Evolutionary conservation across 2,113 vertebrate genomes (phyloP).

Genomic region (Callospermophilus lateralis): DNA sequence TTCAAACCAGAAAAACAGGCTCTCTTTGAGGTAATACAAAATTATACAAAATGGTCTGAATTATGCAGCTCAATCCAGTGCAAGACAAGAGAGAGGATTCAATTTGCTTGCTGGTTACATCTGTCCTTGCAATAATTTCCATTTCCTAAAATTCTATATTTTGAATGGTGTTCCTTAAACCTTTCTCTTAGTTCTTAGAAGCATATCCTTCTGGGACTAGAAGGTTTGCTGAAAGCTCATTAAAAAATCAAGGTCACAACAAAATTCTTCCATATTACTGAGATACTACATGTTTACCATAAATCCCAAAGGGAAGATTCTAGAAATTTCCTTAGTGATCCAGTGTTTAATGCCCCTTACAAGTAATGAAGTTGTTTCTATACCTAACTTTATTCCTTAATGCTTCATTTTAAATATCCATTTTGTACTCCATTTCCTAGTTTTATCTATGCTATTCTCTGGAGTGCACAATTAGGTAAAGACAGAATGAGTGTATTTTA

Average conservation of each 20-base stretch:
- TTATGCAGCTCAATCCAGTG: neutral
- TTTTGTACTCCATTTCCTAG: slow-evolving; percentile 18
- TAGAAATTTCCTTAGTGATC: neutral
- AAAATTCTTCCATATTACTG: neutral
- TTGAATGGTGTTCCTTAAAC: slow-evolving; percentile 2
- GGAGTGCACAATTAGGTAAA: neutral
- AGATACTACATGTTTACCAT: neutral
- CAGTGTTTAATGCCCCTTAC: neutral
- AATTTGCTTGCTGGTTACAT: slow-evolving; percentile 15
- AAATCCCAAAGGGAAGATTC: slow-evolving; percentile 36
- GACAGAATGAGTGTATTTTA: slow-evolving; percentile 4
- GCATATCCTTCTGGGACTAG: neutral
- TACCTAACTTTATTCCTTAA: slow-evolving; percentile 28
- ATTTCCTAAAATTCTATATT: slow-evolving; percentile 53
- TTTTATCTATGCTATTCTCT: neutral
- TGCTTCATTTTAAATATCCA: neutral
- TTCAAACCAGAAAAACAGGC: neutral
- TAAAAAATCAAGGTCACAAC: neutral
- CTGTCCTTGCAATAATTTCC: slow-evolving; percentile 10
- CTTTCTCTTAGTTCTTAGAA: slow-evolving; percentile 39
- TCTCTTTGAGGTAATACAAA: neutral
- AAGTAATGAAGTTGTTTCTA: slow-evolving; percentile 34
- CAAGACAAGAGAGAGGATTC: neutral
- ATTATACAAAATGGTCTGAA: slow-evolving; percentile 27
- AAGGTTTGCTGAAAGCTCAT: slow-evolving; percentile 21